These are phyloP conservation scores for Eupithecia centaureata DNA, from an alignment of 2,888 invertebrate genomes.

Conservation along the genomic window DNA sequence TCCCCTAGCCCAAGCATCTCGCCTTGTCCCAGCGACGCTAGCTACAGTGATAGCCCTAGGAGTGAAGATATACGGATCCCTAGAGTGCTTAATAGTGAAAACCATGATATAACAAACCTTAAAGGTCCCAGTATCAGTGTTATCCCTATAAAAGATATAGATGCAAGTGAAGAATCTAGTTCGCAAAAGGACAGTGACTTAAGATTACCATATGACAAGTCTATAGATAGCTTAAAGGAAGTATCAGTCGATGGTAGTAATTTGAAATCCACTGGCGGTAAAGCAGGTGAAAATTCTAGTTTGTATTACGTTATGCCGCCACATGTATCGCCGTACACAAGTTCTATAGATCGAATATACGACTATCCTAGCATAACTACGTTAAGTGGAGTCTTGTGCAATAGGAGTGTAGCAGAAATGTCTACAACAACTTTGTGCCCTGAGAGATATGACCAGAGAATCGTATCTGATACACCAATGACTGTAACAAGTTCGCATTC, in stretches of 20 bases:
- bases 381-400: slow-evolving; percentile 27
- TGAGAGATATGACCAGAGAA: background rate
- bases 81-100: slow-evolving; percentile 1
- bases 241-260: background rate
- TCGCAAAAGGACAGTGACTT: background rate
- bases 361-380: slow-evolving; percentile 31
- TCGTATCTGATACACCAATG: background rate
- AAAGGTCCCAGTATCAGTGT: background rate
- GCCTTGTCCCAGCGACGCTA: slow-evolving; percentile 30
- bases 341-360: slow-evolving; percentile 15
- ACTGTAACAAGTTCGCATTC: slow-evolving; percentile 18
- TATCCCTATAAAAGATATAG: background rate
- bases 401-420: slow-evolving; percentile 21
- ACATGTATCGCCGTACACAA: background rate
- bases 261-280: too few relatives aligned
- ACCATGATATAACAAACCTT: background rate
- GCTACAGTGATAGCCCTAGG: slow-evolving; percentile 27
- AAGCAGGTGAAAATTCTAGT: background rate
- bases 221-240: background rate
- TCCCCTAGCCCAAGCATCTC: slow-evolving; percentile 33
- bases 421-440: slow-evolving; percentile 17
- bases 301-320: background rate
- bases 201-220: background rate
- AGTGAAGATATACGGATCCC: slow-evolving; percentile 9
- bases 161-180: background rate